phyloP scores from a whole-genome alignment of 2,113 vertebrate species.

The Passer domesticus region DNA sequence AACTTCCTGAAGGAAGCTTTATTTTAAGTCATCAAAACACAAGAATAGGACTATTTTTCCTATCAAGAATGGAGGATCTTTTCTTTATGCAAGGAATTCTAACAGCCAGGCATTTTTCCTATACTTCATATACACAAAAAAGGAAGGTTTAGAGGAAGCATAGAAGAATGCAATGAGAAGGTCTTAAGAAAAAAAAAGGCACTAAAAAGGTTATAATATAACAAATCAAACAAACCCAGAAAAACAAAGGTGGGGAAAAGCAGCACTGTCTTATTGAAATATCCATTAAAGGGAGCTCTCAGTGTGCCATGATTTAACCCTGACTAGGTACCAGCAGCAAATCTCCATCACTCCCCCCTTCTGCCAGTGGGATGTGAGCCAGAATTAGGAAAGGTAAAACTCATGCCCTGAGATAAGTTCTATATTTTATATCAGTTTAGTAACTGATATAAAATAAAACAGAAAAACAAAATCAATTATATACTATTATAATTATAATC shows the following conservation, averaged over 20 bases:
- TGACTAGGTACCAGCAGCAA: not conserved
- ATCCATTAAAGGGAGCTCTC: not conserved
- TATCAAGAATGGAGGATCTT: not conserved
- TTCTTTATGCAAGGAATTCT: not conserved
- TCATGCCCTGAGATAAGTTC: accelerated
- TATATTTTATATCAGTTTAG: not conserved
- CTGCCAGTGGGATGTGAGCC: accelerated
- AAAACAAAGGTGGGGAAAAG: not conserved
- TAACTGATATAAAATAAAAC: not conserved
- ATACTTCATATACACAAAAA: not conserved
- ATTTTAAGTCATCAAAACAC: not conserved
- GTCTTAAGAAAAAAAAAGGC: not conserved
- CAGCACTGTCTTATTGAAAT: not conserved
- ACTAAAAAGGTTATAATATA: not conserved
- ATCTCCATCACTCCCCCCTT: not conserved
- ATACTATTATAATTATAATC: not conserved
- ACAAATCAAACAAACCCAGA: not conserved
- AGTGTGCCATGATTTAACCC: not conserved
- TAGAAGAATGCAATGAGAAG: not conserved
- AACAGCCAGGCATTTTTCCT: not conserved
- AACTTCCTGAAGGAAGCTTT: not conserved
- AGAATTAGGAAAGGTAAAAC: not conserved
- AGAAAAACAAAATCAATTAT: not conserved
- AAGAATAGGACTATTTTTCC: not conserved
- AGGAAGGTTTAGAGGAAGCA: not conserved